Evolutionary conservation across 2,113 vertebrate species (phyloP).

Genomic region (Zeus faber): DNA sequence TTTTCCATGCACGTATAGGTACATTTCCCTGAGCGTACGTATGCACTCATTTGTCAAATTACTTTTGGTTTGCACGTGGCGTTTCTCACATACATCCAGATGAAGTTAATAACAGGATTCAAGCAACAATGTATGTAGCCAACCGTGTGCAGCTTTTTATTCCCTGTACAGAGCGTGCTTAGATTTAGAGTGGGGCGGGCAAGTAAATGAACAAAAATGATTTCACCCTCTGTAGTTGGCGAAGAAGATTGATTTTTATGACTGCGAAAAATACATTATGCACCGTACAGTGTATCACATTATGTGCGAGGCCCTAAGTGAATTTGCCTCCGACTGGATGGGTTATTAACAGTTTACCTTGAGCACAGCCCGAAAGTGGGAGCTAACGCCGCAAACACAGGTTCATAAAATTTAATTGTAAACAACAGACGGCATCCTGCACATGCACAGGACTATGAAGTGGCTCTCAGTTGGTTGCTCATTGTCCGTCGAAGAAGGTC

Average conservation of each 20-base stretch:
- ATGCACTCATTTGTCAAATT: too few species aligned
- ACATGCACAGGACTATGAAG: conserved; percentile 11
- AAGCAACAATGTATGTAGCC: too few species aligned
- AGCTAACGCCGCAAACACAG: neutral
- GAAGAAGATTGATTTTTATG: conserved; percentile 42
- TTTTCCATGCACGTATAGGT: too few species aligned
- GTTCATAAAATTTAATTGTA: conserved; percentile 3
- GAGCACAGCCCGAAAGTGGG: conserved; percentile 5
- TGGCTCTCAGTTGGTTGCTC: conserved; percentile 7
- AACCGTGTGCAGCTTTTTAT: too few species aligned
- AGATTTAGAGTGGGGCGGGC: conserved; percentile 31
- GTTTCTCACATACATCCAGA: too few species aligned
- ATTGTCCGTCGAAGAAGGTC: neutral
- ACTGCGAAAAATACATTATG: conserved; percentile 44
- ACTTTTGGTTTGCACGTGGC: too few species aligned
- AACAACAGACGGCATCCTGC: neutral
- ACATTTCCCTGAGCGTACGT: too few species aligned
- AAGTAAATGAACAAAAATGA: too few species aligned
- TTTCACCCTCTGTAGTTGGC: conserved; percentile 3
- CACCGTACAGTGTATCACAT: conserved; percentile 27
- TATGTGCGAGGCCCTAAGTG: conserved; percentile 29
- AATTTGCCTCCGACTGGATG: conserved; percentile 29
- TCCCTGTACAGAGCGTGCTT: too few species aligned
- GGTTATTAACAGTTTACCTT: conserved; percentile 30
- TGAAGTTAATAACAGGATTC: too few species aligned